phyloP scores from a whole-genome alignment of 2,797 vertebrate species.

The Lacerta bilineata region DNA sequence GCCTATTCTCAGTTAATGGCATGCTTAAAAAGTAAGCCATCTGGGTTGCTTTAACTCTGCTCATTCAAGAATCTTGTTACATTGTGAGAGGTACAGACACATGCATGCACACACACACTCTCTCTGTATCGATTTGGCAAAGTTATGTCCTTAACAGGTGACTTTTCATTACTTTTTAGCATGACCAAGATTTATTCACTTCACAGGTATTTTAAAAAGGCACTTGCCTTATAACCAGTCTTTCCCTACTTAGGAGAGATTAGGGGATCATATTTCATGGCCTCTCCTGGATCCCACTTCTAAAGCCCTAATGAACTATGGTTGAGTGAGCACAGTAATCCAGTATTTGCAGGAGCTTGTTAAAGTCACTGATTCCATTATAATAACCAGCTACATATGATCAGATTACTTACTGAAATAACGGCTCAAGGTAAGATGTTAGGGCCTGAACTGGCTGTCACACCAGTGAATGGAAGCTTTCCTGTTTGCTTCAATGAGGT shows the following conservation, averaged over 20 bases:
- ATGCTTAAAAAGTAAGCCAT: slow-evolving; percentile 20
- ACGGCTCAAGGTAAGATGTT: slow-evolving; percentile 8
- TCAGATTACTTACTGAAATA: slow-evolving; percentile 66
- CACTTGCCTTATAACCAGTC: slow-evolving; percentile 66
- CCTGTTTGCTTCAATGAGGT: background rate
- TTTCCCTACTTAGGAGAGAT: slow-evolving; percentile 70
- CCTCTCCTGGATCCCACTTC: slow-evolving; percentile 66
- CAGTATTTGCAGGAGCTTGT: slow-evolving; percentile 72
- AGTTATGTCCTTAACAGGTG: slow-evolving; percentile 38
- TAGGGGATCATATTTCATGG: slow-evolving; percentile 73
- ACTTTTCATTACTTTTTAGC: slow-evolving; percentile 56
- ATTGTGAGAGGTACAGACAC: accelerated
- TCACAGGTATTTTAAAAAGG: slow-evolving; percentile 64
- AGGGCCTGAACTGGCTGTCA: slow-evolving; percentile 32
- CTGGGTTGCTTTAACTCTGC: slow-evolving; percentile 31
- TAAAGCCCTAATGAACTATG: slow-evolving; percentile 75
- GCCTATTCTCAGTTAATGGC: background rate
- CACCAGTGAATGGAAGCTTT: slow-evolving; percentile 3
- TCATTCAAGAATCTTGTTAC: background rate
- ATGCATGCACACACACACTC: background rate
- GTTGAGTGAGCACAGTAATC: slow-evolving; percentile 72
- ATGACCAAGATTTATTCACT: slow-evolving; percentile 71
- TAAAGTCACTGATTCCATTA: slow-evolving; percentile 62
- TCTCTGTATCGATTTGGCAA: slow-evolving; percentile 32
- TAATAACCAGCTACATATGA: slow-evolving; percentile 65